Evolutionary conservation across 2,797 vertebrate species (phyloP), one percentile per base, ranked within the genome.

Genomic region (Hafferia zeledoni): DNA sequence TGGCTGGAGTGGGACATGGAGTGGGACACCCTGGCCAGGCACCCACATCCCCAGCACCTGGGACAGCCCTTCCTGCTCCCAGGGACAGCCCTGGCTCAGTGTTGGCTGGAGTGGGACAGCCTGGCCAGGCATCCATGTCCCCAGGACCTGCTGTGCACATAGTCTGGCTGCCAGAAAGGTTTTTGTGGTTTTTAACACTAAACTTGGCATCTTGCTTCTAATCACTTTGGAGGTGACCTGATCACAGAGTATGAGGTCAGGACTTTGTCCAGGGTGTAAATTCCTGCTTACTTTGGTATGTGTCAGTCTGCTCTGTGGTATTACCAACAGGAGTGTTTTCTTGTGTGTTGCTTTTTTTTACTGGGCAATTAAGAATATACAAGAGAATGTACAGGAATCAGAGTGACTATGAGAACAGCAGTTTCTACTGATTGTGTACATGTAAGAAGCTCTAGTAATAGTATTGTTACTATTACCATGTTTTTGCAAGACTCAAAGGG

Each of bases 281-380:
- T 64, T 53, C 35, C 46, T 65, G 44, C 63, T 52, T 28, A 13
- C 18, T 43, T 68, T 39, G 52, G 16, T 17, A 0, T 1, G 0
- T 37, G 2, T 33, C 46, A 5, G 33, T 23, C 64, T 5, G 30
- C 13, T 7, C n/a, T 31, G 28, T 23, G 47, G 2, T 31, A 2
- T 33, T 61, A 6, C 11, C 50, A 37, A 6, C 2, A 0, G 2
- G 10, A 37, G 22, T 23, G 5, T n/a, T 72, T 49, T 23, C n/a
- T 31, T 35, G 22, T 19, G 5, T 44, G 8, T 6, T 72, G 41
- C 35, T 89, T 72, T 87, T 83, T 87, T 85, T 71, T 57, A n/a
- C 13, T 25, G 35, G 41, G 11, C 28, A 60, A 33, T 50, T 31
- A 71, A 71, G n/a, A 53, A 78, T 60, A 25, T 17, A 15, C 0